Evolutionary conservation across 2,888 invertebrate species (phyloP), one percentile per base, ranked within the genome.

Genomic region (Athripsodes cinereus): DNA sequence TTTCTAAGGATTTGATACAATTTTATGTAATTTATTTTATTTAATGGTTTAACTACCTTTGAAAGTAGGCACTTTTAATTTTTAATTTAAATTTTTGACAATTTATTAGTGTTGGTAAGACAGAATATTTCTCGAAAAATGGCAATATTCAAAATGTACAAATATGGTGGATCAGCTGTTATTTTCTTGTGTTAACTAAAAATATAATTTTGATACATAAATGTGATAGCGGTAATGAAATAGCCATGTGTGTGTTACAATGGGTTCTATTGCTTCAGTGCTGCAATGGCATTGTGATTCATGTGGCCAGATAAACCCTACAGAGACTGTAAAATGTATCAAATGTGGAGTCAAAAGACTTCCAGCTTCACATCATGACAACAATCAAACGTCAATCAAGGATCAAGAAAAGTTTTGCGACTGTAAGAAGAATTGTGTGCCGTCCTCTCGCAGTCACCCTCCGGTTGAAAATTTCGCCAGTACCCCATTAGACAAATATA

Each of bases 221-320:
- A 57, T 53, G 60, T 44, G 60, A 34, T 35, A 26, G 50, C 21
- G 54, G 50, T 53, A 56, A 8, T 60, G 50, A 60, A 60, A 52
- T 78, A 79, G 77, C 78, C 78, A 79, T 79, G 78, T 74, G 74
- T 77, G 74, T 75, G 76, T 74, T 78, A 78, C 76, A 76, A 92
- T 92, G 92, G 92, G 92, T 79, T 91, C 92, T 75, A 92, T 92
- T 81, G 91, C 92, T 79, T 92, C 92, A 75, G 92, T 92, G 80
- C 85, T 92, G 75, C 92, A 92, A 81, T 93, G 92, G 92, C 88
- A 90, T 81, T 92, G 92, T 82, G 84, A 84, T 75, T 84, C 86
- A 76, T 92, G 92, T 81, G 85, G 88, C 78, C 84, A 88, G 76
- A 91, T 92, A 77, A 92, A 92, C 76, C 90, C 92, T 66, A 91